Base-by-base conservation (phyloP, 2,797 vertebrate species). In the Ibycter americanus region DNA sequence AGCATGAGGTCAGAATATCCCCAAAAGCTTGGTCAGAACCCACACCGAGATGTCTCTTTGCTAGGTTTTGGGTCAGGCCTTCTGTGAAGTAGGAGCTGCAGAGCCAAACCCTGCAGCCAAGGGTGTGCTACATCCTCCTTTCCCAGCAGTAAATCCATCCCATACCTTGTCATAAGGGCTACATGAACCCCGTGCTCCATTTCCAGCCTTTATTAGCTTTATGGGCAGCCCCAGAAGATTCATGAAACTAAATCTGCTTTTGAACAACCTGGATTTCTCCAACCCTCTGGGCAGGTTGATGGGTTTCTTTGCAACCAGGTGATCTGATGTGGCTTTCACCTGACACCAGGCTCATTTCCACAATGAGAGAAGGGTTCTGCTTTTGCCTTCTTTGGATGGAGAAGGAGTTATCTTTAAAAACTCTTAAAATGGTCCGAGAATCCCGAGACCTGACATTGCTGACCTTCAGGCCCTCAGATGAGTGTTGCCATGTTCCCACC, bases 1-100 rank as follows among this genome's bases (percentile, higher is more conserved):
- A 71, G 8, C 2, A 14, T 0, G 0, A 26, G 10, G 52, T 31
- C 74, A 70, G 31, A 71, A 26, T 73, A 55, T 70, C 18, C 7
- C 32, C 59, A 66, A 91, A 66, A 38, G 2, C 32, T 89, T 82
- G 42, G 19, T 49, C 31, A 55, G 68, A 61, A 93, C 65, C 5
- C 19, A 67, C 38, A 87, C 15, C 2, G 2, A 68, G 38, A 13
- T 67, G 20, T 26, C 15, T 90, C 8, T 63, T 74, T 46, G 38
- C 18, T 54, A 46, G 4, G 1, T 78, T 86, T 88, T 74, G 36
- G 29, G n/a, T 40, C n/a, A 61, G 16, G 11, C 4, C 29, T 40
- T 62, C 27, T 80, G 55, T 42, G 81, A 82, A 89, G n/a, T 19
- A 58, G 31, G 27, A 68, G 25, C 52, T 86, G 14, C 47, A 84